phyloP scores from a whole-genome alignment of 1,140 invertebrate species.

The Conopomorpha cramerella region DNA sequence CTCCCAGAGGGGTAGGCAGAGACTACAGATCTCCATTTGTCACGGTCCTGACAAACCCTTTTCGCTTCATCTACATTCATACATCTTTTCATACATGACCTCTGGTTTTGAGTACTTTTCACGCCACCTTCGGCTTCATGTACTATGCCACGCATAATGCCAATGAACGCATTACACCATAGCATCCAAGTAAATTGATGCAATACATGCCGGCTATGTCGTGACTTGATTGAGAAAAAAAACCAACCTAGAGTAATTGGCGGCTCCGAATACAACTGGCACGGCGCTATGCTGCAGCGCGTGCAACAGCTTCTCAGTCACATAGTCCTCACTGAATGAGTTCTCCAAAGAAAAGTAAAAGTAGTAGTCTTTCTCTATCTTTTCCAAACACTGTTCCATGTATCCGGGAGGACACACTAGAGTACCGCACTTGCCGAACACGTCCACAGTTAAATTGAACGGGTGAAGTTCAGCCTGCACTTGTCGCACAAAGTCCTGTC shows the following conservation, averaged over 20 bases:
- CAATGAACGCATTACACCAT: no score
- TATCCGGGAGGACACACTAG: constrained; percentile 19
- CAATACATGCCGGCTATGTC: no score
- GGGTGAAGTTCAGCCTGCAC: constrained; percentile 57
- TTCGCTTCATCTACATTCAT: no score
- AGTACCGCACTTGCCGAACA: constrained; percentile 70
- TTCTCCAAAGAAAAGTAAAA: constrained; percentile 77
- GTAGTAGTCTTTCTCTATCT: constrained; percentile 59
- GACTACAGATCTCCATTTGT: no score
- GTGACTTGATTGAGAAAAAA: no score
- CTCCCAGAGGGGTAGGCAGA: no score
- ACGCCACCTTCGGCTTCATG: no score
- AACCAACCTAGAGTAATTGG: constrained; percentile 39
- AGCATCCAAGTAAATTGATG: no score
- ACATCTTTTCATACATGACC: no score
- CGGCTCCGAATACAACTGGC: constrained; percentile 59
- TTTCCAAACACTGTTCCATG: constrained; percentile 30
- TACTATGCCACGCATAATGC: no score
- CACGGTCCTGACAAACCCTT: no score
- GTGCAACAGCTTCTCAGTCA: constrained; percentile 67
- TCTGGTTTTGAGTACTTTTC: no score
- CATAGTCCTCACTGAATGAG: constrained; percentile 64
- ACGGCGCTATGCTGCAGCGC: constrained; percentile 47
- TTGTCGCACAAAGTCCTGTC: constrained; percentile 61
- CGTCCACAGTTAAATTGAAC: constrained; percentile 55